Evolutionary conservation across 2,797 vertebrate genomes (phyloP).

Genomic region (Crocidura indochinensis): DNA sequence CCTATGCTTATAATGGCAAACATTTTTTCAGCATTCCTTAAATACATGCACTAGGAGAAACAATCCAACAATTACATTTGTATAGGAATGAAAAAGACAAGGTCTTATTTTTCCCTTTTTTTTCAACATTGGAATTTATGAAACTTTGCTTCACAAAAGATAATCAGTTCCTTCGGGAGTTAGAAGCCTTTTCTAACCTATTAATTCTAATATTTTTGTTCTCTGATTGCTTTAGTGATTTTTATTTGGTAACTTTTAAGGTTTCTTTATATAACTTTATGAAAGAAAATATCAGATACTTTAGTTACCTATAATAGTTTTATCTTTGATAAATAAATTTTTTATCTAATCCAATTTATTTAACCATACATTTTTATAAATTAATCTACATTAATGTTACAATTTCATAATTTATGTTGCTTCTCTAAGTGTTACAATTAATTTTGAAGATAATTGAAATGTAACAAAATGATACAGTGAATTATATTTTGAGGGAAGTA

Average conservation of each 20-base stretch:
- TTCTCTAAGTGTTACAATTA: constrained; percentile 27
- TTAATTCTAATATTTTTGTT: constrained; percentile 66
- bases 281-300: constrained; percentile 8
- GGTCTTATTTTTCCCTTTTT: background rate
- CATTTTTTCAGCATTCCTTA: background rate
- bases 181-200: constrained; percentile 16
- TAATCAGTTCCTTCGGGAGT: constrained; percentile 5
- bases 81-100: constrained; percentile 25
- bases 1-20: background rate
- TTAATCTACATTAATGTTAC: constrained; percentile 14
- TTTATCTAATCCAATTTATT: constrained; percentile 22
- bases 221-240: constrained; percentile 45
- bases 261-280: constrained; percentile 56
- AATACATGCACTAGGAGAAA: background rate
- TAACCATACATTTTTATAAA: background rate
- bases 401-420: constrained; percentile 28
- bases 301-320: constrained; percentile 48
- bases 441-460: constrained; percentile 12
- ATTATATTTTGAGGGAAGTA: background rate
- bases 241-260: constrained; percentile 71
- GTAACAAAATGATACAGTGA: background rate
- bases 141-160: constrained; percentile 18
- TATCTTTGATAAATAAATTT: constrained; percentile 51
- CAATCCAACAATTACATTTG: constrained; percentile 1
- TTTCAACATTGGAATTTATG: background rate